Evolutionary conservation across 2,113 vertebrate genomes (phyloP).

Genomic region (Phyllostomus discolor): DNA sequence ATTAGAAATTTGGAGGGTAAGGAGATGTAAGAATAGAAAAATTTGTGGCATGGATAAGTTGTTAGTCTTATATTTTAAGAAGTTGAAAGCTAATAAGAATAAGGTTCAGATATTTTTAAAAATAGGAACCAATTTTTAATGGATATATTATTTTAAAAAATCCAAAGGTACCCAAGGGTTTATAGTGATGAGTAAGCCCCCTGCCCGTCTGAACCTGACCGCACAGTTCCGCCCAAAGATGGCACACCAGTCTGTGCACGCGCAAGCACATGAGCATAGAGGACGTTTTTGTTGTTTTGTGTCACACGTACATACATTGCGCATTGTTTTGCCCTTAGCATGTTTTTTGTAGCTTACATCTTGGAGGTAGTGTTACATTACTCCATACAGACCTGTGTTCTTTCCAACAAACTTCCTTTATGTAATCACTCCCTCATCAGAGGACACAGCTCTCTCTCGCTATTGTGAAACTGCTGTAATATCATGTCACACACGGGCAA

Average conservation of each 20-base stretch:
- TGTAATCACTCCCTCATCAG: background rate
- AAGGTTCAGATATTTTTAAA: background rate
- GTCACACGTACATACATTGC: background rate
- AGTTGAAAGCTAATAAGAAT: background rate
- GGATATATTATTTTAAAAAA: background rate
- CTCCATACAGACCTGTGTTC: background rate
- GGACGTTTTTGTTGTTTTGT: background rate
- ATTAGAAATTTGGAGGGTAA: background rate
- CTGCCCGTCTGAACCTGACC: background rate
- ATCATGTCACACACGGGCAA: background rate
- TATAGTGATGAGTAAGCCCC: background rate
- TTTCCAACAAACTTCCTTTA: background rate
- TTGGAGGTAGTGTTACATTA: background rate
- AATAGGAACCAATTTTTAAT: background rate
- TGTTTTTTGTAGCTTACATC: background rate
- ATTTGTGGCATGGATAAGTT: background rate
- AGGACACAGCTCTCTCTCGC: background rate
- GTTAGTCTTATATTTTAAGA: background rate
- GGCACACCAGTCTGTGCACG: background rate
- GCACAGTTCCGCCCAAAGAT: accelerated
- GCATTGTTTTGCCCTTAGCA: background rate
- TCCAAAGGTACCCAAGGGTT: background rate
- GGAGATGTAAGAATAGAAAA: background rate
- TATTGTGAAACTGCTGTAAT: background rate
- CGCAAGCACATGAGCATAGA: background rate